Base-by-base conservation (phyloP, 2,888 invertebrate genomes). In the Boloria selene region DNA sequence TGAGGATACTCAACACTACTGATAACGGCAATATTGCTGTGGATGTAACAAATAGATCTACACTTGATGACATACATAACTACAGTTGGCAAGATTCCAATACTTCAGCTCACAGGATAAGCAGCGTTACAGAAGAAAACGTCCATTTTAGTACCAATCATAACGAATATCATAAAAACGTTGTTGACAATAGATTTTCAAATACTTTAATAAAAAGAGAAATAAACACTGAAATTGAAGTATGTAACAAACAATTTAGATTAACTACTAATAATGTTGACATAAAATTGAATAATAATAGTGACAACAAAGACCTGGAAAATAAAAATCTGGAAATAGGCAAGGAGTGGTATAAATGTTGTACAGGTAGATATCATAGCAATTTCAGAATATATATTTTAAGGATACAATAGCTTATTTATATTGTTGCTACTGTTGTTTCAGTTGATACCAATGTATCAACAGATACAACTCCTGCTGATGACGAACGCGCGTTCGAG, bases 401-500 rank as follows among this genome's bases (percentile, higher is more conserved):
- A 17, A 7, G 16, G 2, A 17, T 54, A 6, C 2, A 54, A 3
- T 38, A 42, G 4, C 6, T 26, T 16, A 38, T 42, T 13, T 13
- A 42, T 7, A 14, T 14, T 13, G 4, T 22, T 22, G 45, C 16
- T 22, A 53, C 7, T 49, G 14, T 70, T 71, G 61, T 72, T 74
- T 31, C 63, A 73, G 72, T 17, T 51, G 54, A 61, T 59, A 62
- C 69, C 55, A 62, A 72, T 67, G 73, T 64, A 50, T 69, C 69
- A 76, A 74, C 79, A 58, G 83, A 82, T 67, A 75, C 80, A 62
- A 80, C 93, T 10, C 93, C 93, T 44, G 85, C 93, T 77, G 89
- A 90, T 72, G 93, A 91, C 77, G 93, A 93, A 80, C 87, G 88
- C 73, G 87, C 87, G 68, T 93, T 93, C 80, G 93, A 93, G 73